Evolutionary conservation across 2,797 vertebrate genomes (phyloP), one percentile per base, ranked within the genome.

Genomic region (Dicrostonyx torquatus): DNA sequence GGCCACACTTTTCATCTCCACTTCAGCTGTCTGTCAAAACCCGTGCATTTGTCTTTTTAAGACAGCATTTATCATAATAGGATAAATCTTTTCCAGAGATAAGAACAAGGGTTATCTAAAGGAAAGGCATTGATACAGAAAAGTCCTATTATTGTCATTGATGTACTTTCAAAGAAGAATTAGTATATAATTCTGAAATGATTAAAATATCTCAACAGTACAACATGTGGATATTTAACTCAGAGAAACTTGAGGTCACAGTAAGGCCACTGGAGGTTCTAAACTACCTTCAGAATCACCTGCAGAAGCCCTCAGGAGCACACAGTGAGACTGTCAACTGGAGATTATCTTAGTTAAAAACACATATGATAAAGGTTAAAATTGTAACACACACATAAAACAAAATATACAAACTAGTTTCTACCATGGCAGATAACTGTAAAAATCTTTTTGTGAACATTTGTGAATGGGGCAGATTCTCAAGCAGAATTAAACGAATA

Each of bases 281-380:
- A 93, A 83, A 84, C 62, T 72, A 60, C 26, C 3, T 70, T 82
- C 15, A 70, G n/a, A 93, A 76, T 79, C 64, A 95, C 2, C 58
- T 70, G 55, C 1, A 90, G 26, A 85, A 18, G 26, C 12, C 37
- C 9, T 82, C 24, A 87, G 7, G 15, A 64, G 55, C 0, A 45
- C 53, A 83, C 5, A 68, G 85, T 34, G 78, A 50, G 8, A 12
- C 48, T 31, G 87, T 90, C 85, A 66, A 20, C 9, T 86, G 53
- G 45, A 24, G 91, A 95, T 94, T 93, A 96, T 72, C 89, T 79
- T 43, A 26, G 78, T 62, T 77, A 95, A 96, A 95, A 97, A 10
- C 62, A 80, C 45, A 82, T 7, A 89, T 55, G 86, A 97, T 78
- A 70, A 95, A 97, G 66, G 22, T 77, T 73, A 87, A 85, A 87